phyloP scores from a whole-genome alignment of 2,888 invertebrate species.

The Brachylomia viminalis region DNA sequence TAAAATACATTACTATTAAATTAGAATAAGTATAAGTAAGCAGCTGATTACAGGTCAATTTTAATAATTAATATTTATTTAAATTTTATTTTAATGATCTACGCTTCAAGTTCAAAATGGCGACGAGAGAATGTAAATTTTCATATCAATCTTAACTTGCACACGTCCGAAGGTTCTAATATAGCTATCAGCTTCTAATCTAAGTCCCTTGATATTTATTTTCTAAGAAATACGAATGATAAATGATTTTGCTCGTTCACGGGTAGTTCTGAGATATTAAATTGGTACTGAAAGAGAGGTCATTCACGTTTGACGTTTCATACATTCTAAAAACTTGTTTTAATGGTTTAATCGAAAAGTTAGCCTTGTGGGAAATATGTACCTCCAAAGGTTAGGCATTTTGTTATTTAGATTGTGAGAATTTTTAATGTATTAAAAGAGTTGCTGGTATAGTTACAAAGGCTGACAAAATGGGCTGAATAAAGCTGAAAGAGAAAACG shows the following conservation, averaged over 20 bases:
- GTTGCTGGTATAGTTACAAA: not conserved
- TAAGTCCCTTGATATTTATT: slow-evolving; percentile 35
- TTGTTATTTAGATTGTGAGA: slow-evolving; percentile 22
- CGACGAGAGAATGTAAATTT: slow-evolving; percentile 2
- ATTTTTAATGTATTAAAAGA: slow-evolving; percentile 18
- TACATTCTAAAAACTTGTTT: slow-evolving; percentile 36
- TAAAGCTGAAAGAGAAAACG: not conserved
- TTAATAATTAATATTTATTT: too few species aligned
- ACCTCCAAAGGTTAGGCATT: slow-evolving; percentile 13
- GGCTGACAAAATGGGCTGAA: not conserved
- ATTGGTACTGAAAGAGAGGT: slow-evolving; percentile 33
- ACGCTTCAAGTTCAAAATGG: slow-evolving; percentile 11
- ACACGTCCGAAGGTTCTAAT: slow-evolving; percentile 13
- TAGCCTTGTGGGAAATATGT: slow-evolving; percentile 48
- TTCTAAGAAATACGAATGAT: slow-evolving; percentile 48
- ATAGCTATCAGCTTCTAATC: slow-evolving; percentile 36
- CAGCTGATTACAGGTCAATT: too few species aligned
- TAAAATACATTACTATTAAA: too few species aligned
- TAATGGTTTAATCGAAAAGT: slow-evolving; percentile 51
- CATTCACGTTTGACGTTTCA: slow-evolving; percentile 40
- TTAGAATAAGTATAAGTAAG: too few species aligned
- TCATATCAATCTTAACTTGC: slow-evolving; percentile 3
- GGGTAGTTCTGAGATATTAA: slow-evolving; percentile 21
- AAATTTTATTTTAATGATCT: too few species aligned
- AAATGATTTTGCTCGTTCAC: slow-evolving; percentile 42